phyloP scores from a whole-genome alignment of 2,888 invertebrate species.

The Falcaria lacertinaria region DNA sequence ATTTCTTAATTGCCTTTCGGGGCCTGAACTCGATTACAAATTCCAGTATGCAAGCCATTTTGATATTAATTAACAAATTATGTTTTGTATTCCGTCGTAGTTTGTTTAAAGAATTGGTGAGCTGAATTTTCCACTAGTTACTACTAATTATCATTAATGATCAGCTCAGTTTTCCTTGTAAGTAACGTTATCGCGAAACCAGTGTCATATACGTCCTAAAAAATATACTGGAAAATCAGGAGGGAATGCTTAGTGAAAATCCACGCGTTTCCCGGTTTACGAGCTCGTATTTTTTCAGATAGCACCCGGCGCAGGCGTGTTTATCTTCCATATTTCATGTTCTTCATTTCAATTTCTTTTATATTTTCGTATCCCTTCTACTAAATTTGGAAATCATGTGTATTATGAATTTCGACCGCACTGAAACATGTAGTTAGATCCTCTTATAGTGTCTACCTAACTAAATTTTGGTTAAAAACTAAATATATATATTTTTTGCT shows the following conservation, averaged over 20 bases:
- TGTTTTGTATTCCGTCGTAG: too few relatives aligned
- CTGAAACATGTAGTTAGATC: too few relatives aligned
- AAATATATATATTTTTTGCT: too few relatives aligned
- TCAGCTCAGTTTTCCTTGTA: not conserved
- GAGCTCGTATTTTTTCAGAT: slow-evolving; percentile 50
- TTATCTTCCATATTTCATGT: slow-evolving; percentile 52
- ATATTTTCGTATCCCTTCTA: slow-evolving; percentile 15
- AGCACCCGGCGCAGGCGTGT: slow-evolving; percentile 30
- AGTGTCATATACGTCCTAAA: slow-evolving; percentile 25
- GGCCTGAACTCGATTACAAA: too few relatives aligned
- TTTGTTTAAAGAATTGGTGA: too few relatives aligned
- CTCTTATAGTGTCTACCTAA: too few relatives aligned
- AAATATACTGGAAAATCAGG: slow-evolving; percentile 34
- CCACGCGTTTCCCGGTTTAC: slow-evolving; percentile 48
- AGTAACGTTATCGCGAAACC: not conserved
- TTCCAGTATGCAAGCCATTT: too few relatives aligned
- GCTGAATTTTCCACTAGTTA: too few relatives aligned
- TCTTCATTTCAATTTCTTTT: slow-evolving; percentile 45
- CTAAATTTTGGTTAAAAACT: too few relatives aligned
- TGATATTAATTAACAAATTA: too few relatives aligned
- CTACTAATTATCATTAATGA: too few relatives aligned
- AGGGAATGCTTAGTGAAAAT: slow-evolving; percentile 40
- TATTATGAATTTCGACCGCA: not conserved
- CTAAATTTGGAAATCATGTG: slow-evolving; percentile 1
- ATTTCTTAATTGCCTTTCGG: too few relatives aligned